Evolutionary conservation across 2,797 vertebrate genomes (phyloP).

Genomic region (Urosaurus nigricauda): DNA sequence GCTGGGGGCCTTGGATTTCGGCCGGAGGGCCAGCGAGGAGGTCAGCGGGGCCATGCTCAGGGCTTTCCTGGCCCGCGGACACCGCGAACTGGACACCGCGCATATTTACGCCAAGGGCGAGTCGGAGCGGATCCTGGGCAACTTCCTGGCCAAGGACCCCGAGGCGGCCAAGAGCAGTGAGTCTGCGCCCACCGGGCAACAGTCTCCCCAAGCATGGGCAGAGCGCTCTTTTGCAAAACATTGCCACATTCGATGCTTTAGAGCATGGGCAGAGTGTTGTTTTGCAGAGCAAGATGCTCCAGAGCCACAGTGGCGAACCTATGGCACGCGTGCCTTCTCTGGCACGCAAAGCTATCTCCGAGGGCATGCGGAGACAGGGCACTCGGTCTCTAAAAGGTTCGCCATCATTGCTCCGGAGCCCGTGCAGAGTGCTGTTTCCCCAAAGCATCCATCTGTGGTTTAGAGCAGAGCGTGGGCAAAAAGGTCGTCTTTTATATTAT

Average conservation of each 20-base stretch:
- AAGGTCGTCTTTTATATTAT: no score
- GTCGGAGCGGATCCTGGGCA: constrained; percentile 88
- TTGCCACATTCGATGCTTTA: no score
- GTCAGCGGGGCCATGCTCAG: constrained; percentile 82
- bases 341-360: no score
- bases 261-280: no score
- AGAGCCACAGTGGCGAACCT: no score
- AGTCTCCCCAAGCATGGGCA: fast-evolving
- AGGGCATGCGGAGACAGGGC: no score
- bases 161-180: constrained; percentile 1
- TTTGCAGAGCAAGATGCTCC: no score
- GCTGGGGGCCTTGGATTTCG: constrained; percentile 92
- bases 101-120: constrained; percentile 89
- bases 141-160: constrained; percentile 78
- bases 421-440: not conserved
- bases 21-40: constrained; percentile 83
- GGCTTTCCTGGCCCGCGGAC: constrained; percentile 82
- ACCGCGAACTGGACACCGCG: constrained; percentile 88
- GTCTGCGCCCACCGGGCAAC: not conserved
- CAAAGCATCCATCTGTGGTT: no score
- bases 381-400: not conserved
- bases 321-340: no score
- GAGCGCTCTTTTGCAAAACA: no score
- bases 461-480: no score
- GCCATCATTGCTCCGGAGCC: no score